phyloP scores from a whole-genome alignment of 2,113 vertebrate genomes.

The Mellivora capensis region DNA sequence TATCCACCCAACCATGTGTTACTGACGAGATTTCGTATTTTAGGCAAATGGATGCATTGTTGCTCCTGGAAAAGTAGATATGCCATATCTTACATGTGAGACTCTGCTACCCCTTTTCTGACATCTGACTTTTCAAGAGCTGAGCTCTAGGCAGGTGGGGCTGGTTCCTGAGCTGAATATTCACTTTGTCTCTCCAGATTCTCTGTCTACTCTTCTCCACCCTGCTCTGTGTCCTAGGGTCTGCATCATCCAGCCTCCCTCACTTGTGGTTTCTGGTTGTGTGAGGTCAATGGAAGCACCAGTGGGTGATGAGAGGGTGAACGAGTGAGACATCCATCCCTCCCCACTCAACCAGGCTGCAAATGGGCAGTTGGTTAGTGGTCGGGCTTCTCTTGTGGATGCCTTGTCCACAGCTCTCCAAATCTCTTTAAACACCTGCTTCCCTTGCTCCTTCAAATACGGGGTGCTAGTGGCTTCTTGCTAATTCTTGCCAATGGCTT shows the following conservation, averaged over 20 bases:
- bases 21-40: not conserved
- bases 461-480: not conserved
- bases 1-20: not conserved
- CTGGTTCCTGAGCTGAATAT: not conserved
- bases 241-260: not conserved
- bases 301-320: not conserved
- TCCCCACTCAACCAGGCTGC: not conserved
- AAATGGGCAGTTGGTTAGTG: not conserved
- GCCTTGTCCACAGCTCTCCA: fast-evolving
- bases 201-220: not conserved
- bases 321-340: too few species aligned
- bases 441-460: not conserved
- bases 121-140: not conserved
- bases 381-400: not conserved
- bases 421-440: not conserved
- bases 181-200: too few species aligned
- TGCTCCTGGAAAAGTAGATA: not conserved
- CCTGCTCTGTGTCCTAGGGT: not conserved
- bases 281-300: not conserved
- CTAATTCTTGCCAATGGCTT: not conserved
- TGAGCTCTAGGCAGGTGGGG: not conserved
- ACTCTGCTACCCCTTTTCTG: not conserved
- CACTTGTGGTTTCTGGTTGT: not conserved
- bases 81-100: not conserved
- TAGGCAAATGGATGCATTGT: not conserved